These are phyloP conservation scores for Arvicola amphibius DNA, from an alignment of 2,797 vertebrate genomes.

Conservation along the genomic window DNA sequence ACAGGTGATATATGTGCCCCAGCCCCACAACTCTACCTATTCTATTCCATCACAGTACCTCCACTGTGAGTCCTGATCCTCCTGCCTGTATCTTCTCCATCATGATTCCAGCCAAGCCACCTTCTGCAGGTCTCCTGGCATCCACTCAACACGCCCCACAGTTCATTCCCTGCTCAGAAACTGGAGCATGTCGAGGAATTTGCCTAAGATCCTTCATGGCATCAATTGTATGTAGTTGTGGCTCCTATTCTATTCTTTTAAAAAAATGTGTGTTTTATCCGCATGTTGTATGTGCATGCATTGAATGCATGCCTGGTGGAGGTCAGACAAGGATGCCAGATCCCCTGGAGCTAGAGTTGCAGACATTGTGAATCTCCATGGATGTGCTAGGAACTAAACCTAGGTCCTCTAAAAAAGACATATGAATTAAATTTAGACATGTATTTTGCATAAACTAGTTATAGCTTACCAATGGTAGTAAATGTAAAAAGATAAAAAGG, in stretches of 20 bases:
- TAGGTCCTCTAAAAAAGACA: not conserved
- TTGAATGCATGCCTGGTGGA: not conserved
- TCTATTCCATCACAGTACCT: rapidly evolving
- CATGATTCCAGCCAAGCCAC: not conserved
- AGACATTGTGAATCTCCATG: not conserved
- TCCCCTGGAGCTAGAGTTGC: not conserved
- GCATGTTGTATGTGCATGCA: not conserved
- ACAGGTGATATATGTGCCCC: not conserved
- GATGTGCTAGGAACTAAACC: not conserved
- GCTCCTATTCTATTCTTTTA: not conserved
- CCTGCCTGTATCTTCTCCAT: not conserved
- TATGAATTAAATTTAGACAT: too few relatives aligned
- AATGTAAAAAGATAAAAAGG: too few relatives aligned
- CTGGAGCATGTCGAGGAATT: not conserved
- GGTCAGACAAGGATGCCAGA: not conserved
- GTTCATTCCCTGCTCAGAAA: not conserved
- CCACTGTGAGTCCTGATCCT: rapidly evolving
- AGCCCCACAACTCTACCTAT: too few relatives aligned
- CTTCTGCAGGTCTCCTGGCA: not conserved
- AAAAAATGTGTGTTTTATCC: not conserved
- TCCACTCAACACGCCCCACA: too few relatives aligned
- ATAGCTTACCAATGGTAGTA: too few relatives aligned
- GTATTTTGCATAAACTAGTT: too few relatives aligned
- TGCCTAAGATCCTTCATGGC: not conserved
- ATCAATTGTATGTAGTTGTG: too few relatives aligned